Conservation (phyloP, 1,140 invertebrate species). For the Trichogramma pretiosum region DNA sequence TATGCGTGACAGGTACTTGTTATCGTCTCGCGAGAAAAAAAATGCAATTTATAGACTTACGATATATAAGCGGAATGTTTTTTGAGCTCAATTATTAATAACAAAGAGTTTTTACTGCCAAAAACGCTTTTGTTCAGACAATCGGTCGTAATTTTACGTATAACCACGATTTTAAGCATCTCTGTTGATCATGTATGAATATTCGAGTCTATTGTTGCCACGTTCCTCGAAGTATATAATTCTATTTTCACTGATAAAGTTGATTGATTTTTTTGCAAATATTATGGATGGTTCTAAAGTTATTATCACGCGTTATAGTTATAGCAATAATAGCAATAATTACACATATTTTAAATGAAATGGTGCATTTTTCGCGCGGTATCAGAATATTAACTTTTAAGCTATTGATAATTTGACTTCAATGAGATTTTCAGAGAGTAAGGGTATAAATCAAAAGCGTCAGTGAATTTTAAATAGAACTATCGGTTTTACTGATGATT, state of each 20-base stretch:
- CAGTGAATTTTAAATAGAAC: no score
- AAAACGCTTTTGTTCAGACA: slow-evolving; percentile 4
- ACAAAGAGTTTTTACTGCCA: slow-evolving; percentile 13
- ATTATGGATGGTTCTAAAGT: slow-evolving; percentile 8
- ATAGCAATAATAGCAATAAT: slow-evolving; percentile 18
- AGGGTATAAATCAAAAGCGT: no score
- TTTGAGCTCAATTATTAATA: no score
- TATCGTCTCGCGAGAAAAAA: slow-evolving; percentile 1
- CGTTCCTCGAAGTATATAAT: slow-evolving; percentile 3
- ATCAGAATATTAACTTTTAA: no score
- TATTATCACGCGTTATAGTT: slow-evolving; percentile 5
- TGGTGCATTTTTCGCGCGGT: no score
- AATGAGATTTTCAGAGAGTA: no score
- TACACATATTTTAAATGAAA: no score
- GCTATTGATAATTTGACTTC: no score
- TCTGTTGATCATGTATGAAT: slow-evolving; percentile 13
- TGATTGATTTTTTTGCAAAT: slow-evolving; percentile 14
- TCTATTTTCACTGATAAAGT: slow-evolving; percentile 11
- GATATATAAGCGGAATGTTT: slow-evolving; percentile 7
- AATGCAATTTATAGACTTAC: slow-evolving; percentile 8
- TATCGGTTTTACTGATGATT: no score
- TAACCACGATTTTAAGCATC: no score
- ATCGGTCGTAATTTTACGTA: no score
- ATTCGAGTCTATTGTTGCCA: slow-evolving; percentile 1
- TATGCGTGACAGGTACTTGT: slow-evolving; percentile 8